phyloP scores from a whole-genome alignment of 2,888 invertebrate species.

The Andrena minutula region DNA sequence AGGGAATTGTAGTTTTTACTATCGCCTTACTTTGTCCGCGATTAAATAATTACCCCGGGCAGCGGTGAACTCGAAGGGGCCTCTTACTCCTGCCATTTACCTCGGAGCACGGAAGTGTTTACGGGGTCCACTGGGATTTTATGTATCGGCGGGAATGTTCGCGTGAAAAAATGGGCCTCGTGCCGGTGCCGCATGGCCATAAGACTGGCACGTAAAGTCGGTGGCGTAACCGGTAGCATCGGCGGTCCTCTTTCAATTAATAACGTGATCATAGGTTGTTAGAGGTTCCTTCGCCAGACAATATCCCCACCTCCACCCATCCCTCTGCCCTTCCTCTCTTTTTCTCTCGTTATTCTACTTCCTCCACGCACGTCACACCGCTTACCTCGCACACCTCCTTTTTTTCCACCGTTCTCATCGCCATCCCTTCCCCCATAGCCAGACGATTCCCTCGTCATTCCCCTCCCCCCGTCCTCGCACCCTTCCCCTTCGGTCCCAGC shows the following conservation, averaged over 20 bases:
- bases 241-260: slow-evolving; percentile 83
- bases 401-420: slow-evolving; percentile 65
- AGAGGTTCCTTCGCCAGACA: slow-evolving; percentile 74
- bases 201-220: slow-evolving; percentile 72
- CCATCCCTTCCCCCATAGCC: slow-evolving; percentile 45
- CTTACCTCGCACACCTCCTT: slow-evolving; percentile 66
- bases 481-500: slow-evolving; percentile 4
- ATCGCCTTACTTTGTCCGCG: too few relatives aligned
- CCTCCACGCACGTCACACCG: slow-evolving; percentile 71
- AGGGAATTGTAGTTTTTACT: too few relatives aligned
- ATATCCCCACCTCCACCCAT: slow-evolving; percentile 67
- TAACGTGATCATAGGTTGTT: slow-evolving; percentile 84
- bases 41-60: too few relatives aligned
- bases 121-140: slow-evolving; percentile 35
- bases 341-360: slow-evolving; percentile 71
- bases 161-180: slow-evolving; percentile 70
- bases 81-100: slow-evolving; percentile 23
- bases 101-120: slow-evolving; percentile 24
- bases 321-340: slow-evolving; percentile 45
- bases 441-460: background rate
- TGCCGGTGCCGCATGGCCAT: slow-evolving; percentile 67
- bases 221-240: slow-evolving; percentile 81
- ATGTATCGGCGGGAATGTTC: slow-evolving; percentile 70
- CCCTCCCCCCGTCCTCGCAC: background rate
- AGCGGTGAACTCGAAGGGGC: background rate